Conservation (phyloP, 2,113 vertebrate genomes). For the Acrocephalus kingi region DNA sequence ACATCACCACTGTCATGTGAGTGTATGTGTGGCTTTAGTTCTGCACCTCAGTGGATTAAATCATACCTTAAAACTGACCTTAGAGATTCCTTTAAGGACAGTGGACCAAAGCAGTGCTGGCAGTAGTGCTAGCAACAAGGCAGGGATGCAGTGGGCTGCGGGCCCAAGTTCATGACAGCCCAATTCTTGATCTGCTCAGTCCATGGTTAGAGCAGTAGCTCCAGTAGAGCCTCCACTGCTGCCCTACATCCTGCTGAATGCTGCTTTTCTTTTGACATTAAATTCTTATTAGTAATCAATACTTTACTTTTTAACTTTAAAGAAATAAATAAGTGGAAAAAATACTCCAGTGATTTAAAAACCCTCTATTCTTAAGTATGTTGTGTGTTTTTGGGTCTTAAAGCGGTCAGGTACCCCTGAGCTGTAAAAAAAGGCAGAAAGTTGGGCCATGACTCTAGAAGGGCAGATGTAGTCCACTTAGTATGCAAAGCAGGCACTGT, state of each 20-base stretch:
- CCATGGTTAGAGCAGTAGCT: neutral
- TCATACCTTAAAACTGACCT: neutral
- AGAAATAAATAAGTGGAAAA: neutral
- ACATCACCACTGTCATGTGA: rapidly evolving
- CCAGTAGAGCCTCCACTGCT: neutral
- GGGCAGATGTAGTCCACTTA: neutral
- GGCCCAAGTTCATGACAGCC: neutral
- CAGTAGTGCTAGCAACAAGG: neutral
- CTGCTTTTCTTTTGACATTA: neutral
- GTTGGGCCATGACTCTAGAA: neutral
- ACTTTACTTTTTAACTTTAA: neutral
- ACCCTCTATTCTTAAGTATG: neutral
- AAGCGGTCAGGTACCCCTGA: neutral
- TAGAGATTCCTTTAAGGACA: neutral
- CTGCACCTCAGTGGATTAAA: neutral
- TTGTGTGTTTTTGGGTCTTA: neutral
- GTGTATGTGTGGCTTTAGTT: neutral
- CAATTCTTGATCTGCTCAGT: neutral
- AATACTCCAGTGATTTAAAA: neutral
- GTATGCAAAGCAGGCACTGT: neutral
- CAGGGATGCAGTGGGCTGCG: neutral
- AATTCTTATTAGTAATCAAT: neutral
- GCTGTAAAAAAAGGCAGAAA: neutral
- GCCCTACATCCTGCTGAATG: neutral
- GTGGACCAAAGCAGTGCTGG: neutral